These are phyloP conservation scores for Neuroscelio doddi DNA, from an alignment of 2,888 invertebrate species.

Conservation along the genomic window DNA sequence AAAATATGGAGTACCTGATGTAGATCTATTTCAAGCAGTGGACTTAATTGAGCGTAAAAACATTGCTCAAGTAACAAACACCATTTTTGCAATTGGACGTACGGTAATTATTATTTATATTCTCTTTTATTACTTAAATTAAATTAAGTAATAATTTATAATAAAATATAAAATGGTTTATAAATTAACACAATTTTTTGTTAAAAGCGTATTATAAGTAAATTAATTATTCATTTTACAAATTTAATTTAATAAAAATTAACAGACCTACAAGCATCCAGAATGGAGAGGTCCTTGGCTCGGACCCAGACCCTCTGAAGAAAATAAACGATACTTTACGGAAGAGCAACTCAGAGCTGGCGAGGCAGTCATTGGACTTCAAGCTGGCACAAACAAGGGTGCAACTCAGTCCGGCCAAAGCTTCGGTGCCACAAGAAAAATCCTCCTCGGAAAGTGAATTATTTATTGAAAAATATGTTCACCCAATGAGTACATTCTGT, in stretches of 20 bases:
- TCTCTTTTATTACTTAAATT: not conserved
- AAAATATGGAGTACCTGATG: constrained; percentile 88
- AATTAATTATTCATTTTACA: constrained; percentile 6
- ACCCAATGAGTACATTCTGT: too few species aligned
- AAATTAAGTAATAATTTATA: too few species aligned
- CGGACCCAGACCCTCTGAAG: constrained; percentile 90
- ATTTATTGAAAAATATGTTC: too few species aligned
- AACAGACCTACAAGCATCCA: constrained; percentile 84
- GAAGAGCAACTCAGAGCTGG: constrained; percentile 85
- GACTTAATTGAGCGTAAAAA: constrained; percentile 94
- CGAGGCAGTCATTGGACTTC: constrained; percentile 87
- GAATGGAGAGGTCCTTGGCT: constrained; percentile 88
- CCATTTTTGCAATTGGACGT: constrained; percentile 90
- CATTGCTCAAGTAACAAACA: constrained; percentile 88
- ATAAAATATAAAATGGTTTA: too few species aligned
- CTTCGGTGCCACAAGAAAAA: constrained; percentile 89
- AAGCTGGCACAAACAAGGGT: constrained; percentile 89
- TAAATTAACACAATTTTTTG: too few species aligned
- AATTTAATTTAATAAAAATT: not conserved
- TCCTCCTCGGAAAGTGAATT: constrained; percentile 84
- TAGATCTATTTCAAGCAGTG: constrained; percentile 92
- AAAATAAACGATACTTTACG: constrained; percentile 77
- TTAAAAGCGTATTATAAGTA: not conserved
- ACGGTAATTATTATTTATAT: constrained; percentile 76
- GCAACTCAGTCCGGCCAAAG: constrained; percentile 90